Percentiles rank a stretch among this genome's conserved stretches.
These are phyloP conservation scores for Ciconia boyciana DNA, from an alignment of 2,113 vertebrate species.

Conservation along the genomic window DNA sequence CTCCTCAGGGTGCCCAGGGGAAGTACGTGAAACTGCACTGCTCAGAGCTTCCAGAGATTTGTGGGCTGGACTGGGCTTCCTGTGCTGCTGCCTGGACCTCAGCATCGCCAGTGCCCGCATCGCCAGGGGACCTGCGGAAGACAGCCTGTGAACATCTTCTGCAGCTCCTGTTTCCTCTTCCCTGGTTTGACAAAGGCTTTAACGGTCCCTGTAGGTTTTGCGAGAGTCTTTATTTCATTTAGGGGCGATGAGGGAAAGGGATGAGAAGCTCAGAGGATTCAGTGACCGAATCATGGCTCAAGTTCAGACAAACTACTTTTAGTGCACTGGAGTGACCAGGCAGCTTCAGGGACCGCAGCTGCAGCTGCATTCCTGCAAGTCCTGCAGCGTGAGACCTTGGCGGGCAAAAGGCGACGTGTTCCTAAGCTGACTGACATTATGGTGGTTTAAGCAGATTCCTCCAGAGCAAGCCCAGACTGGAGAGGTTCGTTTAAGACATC, in stretches of 20 bases:
- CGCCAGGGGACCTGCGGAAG: neutral
- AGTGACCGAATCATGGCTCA: neutral
- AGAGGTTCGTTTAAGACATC: neutral
- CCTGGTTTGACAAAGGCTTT: neutral
- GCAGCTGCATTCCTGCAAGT: neutral
- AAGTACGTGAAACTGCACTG: neutral
- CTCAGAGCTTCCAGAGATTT: neutral
- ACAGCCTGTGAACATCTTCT: neutral
- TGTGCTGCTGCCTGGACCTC: neutral
- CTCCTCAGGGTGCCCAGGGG: neutral
- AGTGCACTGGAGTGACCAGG: neutral
- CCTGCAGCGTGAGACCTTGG: neutral
- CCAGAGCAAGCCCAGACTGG: constrained; percentile 36
- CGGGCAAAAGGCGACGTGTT: neutral
- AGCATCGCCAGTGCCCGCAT: neutral
- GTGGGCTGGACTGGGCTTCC: neutral
- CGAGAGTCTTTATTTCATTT: neutral
- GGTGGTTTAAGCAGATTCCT: neutral
- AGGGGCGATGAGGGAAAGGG: neutral
- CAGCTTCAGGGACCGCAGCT: neutral
- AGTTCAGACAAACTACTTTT: neutral
- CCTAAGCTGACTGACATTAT: neutral
- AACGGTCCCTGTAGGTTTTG: neutral
- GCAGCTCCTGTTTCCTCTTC: neutral
- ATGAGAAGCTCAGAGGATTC: neutral